Percentiles rank a stretch among this genome's conserved stretches.
phyloP scores from a whole-genome alignment of 2,888 invertebrate genomes.

The Aethes cnicana region DNA sequence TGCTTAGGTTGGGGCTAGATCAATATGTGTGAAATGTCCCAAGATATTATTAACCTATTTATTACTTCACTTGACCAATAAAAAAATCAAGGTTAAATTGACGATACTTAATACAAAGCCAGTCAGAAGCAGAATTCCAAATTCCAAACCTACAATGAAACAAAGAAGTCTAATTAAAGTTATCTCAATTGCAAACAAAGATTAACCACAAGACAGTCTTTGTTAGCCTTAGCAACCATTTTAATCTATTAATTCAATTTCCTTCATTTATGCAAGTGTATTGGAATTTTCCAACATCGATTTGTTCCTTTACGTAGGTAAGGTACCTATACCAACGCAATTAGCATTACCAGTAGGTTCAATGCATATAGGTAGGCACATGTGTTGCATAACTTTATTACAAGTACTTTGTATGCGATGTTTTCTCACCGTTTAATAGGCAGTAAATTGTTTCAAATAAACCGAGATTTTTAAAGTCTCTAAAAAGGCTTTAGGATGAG shows the following conservation, averaged over 20 bases:
- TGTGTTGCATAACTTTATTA: background rate
- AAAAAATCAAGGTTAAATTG: background rate
- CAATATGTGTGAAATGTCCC: no score
- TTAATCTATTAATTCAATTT: background rate
- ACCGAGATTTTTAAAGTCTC: no score
- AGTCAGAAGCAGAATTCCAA: constrained; percentile 5
- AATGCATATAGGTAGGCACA: no score
- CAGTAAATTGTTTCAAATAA: no score
- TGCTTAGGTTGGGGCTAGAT: no score
- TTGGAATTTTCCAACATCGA: background rate
- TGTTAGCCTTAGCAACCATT: background rate
- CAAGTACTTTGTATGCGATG: background rate
- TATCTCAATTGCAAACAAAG: constrained; percentile 8
- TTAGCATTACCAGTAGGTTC: background rate
- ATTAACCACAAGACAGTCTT: constrained; percentile 8
- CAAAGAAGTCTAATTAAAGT: background rate
- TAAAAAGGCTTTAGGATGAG: no score
- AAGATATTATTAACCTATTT: no score
- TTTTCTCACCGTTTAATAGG: background rate
- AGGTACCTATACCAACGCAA: background rate
- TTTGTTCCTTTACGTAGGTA: background rate
- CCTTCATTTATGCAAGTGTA: background rate
- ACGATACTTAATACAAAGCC: background rate
- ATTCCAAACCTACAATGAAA: constrained; percentile 4
- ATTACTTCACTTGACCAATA: no score